Evolutionary conservation across 2,113 vertebrate species (phyloP).

Genomic region (Eulacestoma nigropectus): DNA sequence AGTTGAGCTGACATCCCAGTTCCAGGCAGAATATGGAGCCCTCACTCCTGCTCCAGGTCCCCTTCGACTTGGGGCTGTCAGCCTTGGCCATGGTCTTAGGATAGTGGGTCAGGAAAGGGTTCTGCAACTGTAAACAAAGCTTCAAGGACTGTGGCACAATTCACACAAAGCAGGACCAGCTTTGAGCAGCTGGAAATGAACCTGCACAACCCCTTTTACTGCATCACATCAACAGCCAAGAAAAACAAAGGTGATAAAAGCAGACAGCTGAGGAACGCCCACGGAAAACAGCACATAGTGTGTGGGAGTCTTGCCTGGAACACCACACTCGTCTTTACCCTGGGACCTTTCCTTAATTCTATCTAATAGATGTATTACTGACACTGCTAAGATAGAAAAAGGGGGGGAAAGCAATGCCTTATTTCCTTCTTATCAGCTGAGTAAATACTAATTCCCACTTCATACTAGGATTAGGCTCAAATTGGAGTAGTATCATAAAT

Average conservation of each 20-base stretch:
- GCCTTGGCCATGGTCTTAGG: not conserved
- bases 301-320: not conserved
- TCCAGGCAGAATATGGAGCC: not conserved
- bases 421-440: not conserved
- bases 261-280: not conserved
- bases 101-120: not conserved
- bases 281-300: not conserved
- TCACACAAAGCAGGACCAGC: not conserved
- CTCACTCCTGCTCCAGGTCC: not conserved
- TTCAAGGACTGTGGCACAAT: not conserved
- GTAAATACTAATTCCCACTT: not conserved
- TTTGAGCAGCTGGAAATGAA: not conserved
- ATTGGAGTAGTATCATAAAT: not conserved
- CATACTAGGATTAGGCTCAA: not conserved
- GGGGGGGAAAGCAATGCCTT: not conserved
- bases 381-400: not conserved
- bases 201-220: not conserved
- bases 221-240: not conserved
- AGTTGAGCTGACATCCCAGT: not conserved
- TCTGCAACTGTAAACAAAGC: not conserved
- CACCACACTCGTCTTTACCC: not conserved
- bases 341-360: not conserved
- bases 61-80: not conserved
- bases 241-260: not conserved
- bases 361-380: not conserved